phyloP scores from a whole-genome alignment of 2,113 vertebrate genomes.

The Galeopterus variegatus region DNA sequence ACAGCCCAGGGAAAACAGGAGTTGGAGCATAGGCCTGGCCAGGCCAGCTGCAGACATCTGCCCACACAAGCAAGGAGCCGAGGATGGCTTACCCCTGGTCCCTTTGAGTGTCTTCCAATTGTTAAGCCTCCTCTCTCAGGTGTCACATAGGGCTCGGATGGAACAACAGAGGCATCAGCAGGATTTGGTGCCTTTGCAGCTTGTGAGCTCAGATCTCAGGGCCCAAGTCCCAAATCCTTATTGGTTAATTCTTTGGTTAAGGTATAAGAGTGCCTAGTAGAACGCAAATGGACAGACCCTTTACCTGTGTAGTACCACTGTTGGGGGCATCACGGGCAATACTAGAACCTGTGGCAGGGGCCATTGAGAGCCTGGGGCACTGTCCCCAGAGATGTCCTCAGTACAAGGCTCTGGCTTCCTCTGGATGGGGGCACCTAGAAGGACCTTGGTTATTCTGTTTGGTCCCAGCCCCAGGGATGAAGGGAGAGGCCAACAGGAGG shows the following conservation, averaged over 20 bases:
- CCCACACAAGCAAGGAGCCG: not conserved
- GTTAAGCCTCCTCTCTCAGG: not conserved
- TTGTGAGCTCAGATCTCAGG: not conserved
- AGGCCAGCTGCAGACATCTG: not conserved
- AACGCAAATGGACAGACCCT: not conserved
- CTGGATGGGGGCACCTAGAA: not conserved
- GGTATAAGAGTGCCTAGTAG: not conserved
- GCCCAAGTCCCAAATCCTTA: not conserved
- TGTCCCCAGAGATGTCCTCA: not conserved
- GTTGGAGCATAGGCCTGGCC: too few species aligned
- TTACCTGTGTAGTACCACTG: not conserved
- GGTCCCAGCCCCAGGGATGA: not conserved
- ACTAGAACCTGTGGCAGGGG: not conserved
- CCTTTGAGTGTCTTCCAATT: not conserved
- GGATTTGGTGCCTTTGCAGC: not conserved
- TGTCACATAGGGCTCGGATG: fast-evolving
- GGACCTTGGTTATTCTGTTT: not conserved
- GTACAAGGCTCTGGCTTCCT: not conserved
- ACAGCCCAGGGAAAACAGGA: not conserved
- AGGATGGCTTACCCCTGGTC: fast-evolving
- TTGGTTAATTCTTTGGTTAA: not conserved
- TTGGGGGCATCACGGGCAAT: not conserved
- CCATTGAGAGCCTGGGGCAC: not conserved
- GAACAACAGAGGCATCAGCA: not conserved
- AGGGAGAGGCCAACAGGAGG: not conserved